Conservation (phyloP, 2,888 invertebrate species). For the Parascotia fuliginaria region DNA sequence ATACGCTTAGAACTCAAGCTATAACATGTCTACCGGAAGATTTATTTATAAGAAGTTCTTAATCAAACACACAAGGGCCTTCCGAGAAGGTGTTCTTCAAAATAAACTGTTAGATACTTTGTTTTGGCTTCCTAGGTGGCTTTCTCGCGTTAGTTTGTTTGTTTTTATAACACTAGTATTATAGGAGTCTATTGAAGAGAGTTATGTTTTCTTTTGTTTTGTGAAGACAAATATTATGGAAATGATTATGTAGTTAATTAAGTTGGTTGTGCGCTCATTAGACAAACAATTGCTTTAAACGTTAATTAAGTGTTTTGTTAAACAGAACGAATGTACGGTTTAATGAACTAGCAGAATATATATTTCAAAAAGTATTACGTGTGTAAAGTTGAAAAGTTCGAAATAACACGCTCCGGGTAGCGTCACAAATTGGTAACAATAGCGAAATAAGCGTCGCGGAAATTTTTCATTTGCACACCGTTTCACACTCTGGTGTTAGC, state of each 20-base stretch:
- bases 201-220: conserved; percentile 29
- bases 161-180: conserved; percentile 58
- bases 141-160: conserved; percentile 56
- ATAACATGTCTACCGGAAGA: conserved; percentile 50
- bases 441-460: conserved; percentile 72
- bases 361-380: neutral
- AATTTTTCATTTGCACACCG: conserved; percentile 79
- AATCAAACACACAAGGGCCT: conserved; percentile 70
- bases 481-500: conserved; percentile 76
- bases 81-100: conserved; percentile 65
- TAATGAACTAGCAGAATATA: conserved; percentile 16
- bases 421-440: conserved; percentile 75
- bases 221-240: conserved; percentile 4
- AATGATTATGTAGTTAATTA: conserved; percentile 1
- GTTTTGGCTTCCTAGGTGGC: conserved; percentile 78
- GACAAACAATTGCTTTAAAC: too few relatives aligned
- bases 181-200: conserved; percentile 50
- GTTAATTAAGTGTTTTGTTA: too few relatives aligned
- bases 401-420: conserved; percentile 52
- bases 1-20: conserved; percentile 37
- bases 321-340: conserved; percentile 7
- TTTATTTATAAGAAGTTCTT: conserved; percentile 72
- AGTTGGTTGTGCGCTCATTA: neutral
- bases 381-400: conserved; percentile 22
- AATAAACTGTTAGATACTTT: conserved; percentile 67